phyloP scores from a whole-genome alignment of 1,140 invertebrate genomes.

The Papilio dardanus region DNA sequence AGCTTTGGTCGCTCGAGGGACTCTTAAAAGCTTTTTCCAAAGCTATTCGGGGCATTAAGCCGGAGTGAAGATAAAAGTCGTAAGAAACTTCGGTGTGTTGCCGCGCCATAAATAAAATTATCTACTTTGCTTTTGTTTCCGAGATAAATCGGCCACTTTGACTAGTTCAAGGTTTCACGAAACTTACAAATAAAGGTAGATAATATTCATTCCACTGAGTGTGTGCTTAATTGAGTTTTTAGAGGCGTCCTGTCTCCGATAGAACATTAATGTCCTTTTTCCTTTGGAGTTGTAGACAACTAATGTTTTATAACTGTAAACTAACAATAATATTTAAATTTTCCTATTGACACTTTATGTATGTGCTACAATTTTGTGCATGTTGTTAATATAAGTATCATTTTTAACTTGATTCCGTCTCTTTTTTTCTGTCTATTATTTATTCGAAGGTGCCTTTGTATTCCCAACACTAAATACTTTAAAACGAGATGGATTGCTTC shows the following conservation, averaged over 20 bases:
- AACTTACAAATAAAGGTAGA: slow-evolving; percentile 46
- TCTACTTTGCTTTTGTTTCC: slow-evolving; percentile 68
- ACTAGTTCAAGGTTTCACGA: slow-evolving; percentile 58
- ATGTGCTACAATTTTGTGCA: neutral
- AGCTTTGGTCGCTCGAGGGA: slow-evolving; percentile 63
- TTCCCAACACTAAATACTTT: neutral
- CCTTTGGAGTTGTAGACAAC: neutral
- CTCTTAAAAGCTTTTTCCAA: slow-evolving; percentile 73
- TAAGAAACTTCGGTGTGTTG: slow-evolving; percentile 62
- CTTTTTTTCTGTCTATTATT: too few species aligned
- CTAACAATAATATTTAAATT: neutral
- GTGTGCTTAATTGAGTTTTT: slow-evolving; percentile 36
- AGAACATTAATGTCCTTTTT: neutral
- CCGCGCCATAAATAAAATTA: slow-evolving; percentile 67
- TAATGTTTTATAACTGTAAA: too few species aligned
- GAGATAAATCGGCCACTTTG: slow-evolving; percentile 67
- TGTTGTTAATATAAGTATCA: neutral
- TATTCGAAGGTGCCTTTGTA: too few species aligned
- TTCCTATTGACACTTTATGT: neutral
- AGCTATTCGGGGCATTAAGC: slow-evolving; percentile 66
- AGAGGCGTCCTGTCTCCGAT: neutral
- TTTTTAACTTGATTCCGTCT: neutral
- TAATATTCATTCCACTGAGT: slow-evolving; percentile 31
- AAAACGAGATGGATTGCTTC: neutral
- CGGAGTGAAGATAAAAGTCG: slow-evolving; percentile 67